Base-by-base conservation (phyloP, 1,140 invertebrate species). In the Nasonia longicornis region DNA sequence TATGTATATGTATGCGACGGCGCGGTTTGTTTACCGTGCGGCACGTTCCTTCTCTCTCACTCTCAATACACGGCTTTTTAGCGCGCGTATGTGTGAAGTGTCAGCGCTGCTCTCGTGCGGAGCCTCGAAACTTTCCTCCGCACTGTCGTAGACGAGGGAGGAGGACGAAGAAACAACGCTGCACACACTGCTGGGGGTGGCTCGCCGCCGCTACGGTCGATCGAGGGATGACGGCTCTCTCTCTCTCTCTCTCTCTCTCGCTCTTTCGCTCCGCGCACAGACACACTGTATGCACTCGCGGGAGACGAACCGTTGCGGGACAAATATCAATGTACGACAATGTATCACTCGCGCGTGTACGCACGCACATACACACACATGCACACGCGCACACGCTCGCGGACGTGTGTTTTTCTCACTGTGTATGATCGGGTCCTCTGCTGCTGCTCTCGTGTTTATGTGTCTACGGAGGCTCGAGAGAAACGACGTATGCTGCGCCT, bases 1-100 rank as follows among this genome's bases (percentile, higher is more conserved):
- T 42, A 42, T 11, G 2, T 42, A 42, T 42, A 42, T n/a, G 31
- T 16, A 14, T 12, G 31, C 38, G 38, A 31, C 10, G 72, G 45
- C 72, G 72, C 29, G 29, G 58, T 64, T 76, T 76, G 74, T 76
- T 76, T 76, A 76, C 74, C n/a, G 20, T 35, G 45, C 45, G 42
- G 42, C 48, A 20, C 73, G 48, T 16, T 31, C 14, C 31, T 38
- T 66, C 35, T 76, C 20, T 42, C 63, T 38, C 26, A 6, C 48
- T 29, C 29, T 12, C 42, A 20, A 6, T 22, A 29, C 29, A 7
- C n/a, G 10, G n/a, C 26, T 52, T 52, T 52, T 52, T 52, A 45
- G 22, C 12, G 12, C 29, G 48, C 11, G 31, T 35, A 35, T 35
- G 31, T 35, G 31, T 6, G 31, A 6, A 3, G 31, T 6, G 4